phyloP scores from a whole-genome alignment of 1,140 invertebrate species.

The Amyelois transitella region DNA sequence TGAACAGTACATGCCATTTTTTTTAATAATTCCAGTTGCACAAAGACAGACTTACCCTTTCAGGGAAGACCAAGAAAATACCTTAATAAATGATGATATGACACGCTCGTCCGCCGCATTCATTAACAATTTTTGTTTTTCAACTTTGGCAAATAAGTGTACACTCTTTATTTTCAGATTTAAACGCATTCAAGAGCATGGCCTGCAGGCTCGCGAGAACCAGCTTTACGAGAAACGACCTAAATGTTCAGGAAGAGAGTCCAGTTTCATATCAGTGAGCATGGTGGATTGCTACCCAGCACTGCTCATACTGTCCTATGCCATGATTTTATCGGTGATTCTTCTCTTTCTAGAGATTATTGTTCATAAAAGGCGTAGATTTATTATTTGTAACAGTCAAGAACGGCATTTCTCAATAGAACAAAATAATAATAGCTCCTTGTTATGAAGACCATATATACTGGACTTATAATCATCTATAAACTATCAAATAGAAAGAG shows the following conservation, averaged over 20 bases:
- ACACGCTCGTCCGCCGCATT: too few species aligned
- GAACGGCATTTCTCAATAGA: background rate
- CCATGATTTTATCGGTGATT: constrained; percentile 40
- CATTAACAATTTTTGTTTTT: too few species aligned
- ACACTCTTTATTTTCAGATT: constrained; percentile 55
- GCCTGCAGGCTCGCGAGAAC: constrained; percentile 75
- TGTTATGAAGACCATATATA: too few species aligned
- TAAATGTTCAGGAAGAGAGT: constrained; percentile 66
- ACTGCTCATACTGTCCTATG: constrained; percentile 61
- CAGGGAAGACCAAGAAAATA: too few species aligned
- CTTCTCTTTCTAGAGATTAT: constrained; percentile 31
- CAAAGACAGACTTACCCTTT: too few species aligned
- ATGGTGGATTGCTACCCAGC: constrained; percentile 74
- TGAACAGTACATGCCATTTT: too few species aligned
- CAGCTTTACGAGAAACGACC: constrained; percentile 77
- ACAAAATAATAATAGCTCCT: too few species aligned
- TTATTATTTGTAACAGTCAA: background rate
- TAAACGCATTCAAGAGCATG: constrained; percentile 76
- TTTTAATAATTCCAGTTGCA: too few species aligned
- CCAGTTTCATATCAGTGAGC: constrained; percentile 76
- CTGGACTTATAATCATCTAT: too few species aligned
- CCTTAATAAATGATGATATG: too few species aligned
- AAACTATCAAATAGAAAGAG: too few species aligned
- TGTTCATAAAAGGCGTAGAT: constrained; percentile 14
- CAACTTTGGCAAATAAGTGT: too few species aligned